These are phyloP conservation scores for Phyllotreta cruciferae DNA, from an alignment of 2,888 invertebrate species.

Conservation along the genomic window DNA sequence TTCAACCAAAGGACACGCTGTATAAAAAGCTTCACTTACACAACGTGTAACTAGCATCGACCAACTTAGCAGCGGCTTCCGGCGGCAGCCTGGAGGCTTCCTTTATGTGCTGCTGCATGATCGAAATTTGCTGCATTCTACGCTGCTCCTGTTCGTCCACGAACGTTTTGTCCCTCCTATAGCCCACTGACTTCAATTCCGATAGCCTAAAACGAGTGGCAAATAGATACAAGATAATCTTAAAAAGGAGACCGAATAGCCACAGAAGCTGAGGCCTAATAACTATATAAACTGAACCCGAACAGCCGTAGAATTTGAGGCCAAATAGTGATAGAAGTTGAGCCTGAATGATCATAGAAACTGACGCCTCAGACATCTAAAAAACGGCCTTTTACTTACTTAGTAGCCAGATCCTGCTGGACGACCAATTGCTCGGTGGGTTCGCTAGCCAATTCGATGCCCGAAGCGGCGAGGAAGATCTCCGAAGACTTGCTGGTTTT, in stretches of 20 bases:
- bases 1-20: neutral
- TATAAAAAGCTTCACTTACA: conserved; percentile 66
- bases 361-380: no score
- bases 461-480: conserved; percentile 49
- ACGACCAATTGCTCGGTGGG: conserved; percentile 31
- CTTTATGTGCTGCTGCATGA: conserved; percentile 73
- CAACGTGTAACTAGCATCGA: conserved; percentile 74
- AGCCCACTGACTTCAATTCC: conserved; percentile 76
- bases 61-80: conserved; percentile 75
- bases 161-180: conserved; percentile 77
- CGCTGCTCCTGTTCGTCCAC: conserved; percentile 79
- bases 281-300: no score
- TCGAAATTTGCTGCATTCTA: conserved; percentile 74
- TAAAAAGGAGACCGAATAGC: no score
- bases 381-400: conserved; percentile 46
- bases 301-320: no score
- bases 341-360: no score
- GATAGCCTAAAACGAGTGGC: conserved; percentile 70
- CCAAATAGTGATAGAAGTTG: no score
- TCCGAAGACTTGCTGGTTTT: conserved; percentile 45
- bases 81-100: conserved; percentile 73
- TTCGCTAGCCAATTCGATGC: conserved; percentile 53
- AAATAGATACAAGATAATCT: conserved; percentile 16
- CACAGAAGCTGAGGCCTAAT: no score
- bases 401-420: conserved; percentile 47